Evolutionary conservation across 2,797 vertebrate genomes (phyloP), one percentile per base, ranked within the genome.

Genomic region (Poeciliopsis infans): DNA sequence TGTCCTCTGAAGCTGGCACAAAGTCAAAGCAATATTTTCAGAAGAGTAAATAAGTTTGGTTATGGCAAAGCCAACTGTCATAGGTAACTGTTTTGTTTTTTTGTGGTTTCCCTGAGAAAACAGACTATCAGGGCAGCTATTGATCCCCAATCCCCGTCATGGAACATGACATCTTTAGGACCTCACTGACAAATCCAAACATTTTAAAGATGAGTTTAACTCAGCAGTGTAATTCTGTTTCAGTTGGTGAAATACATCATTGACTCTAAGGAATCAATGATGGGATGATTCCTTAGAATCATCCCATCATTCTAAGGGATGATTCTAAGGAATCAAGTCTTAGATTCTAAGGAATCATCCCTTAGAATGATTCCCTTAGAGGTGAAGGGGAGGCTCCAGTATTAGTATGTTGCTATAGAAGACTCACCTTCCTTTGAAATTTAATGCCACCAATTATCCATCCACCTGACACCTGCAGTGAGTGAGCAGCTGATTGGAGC

Each of bases 401-500:
- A 33, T 33, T 6, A 33, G 15, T 64, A 18, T 64, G 31, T 8
- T 64, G 28, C 59, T 36, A 33, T 16, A 6, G 31, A 16, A 64
- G 57, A 13, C 12, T 59, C n/a, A 15, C 12, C 57, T 31, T 59
- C 25, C 53, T n/a, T 55, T 55, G 53, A 11, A 10, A n/a, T n/a
- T 55, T 55, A 55, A 55, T 55, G 53, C 53, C 75, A 75, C 74
- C 5, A 43, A 78, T 64, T 79, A 81, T 20, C n/a, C 69, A 8
- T 74, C 36, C n/a, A 73, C 41, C 39, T 57, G 33, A 76, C 76
- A 13, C 20, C 36, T 81, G 80, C 76, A 81, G 76, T 55, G 51
- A 53, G n/a, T 28, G 28, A 59, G 5, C 10, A 59, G 12, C 13
- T 66, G 45, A 83, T 79, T 76, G 43, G 59, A 64, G 59, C 69